These are phyloP conservation scores for Ischnura elegans DNA, from an alignment of 2,888 invertebrate species.

Conservation along the genomic window DNA sequence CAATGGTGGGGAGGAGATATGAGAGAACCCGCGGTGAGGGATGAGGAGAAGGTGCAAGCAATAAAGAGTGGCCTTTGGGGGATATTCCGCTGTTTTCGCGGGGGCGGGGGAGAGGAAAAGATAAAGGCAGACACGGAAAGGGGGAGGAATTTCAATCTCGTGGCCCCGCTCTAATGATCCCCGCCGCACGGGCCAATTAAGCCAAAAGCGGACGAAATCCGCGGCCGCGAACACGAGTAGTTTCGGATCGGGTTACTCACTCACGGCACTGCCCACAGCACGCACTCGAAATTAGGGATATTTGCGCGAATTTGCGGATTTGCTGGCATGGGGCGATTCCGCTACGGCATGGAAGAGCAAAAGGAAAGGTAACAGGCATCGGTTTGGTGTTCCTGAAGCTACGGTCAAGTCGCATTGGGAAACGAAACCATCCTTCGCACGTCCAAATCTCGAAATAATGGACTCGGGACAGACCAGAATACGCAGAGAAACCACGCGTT, in stretches of 20 bases:
- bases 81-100: not conserved
- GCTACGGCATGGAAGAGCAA: not conserved
- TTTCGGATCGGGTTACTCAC: conserved; percentile 3
- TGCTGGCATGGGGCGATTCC: not conserved
- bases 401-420: too few species aligned
- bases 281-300: not conserved
- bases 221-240: not conserved
- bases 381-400: too few species aligned
- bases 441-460: too few species aligned
- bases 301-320: not conserved
- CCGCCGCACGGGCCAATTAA: not conserved
- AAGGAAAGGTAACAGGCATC: too few species aligned
- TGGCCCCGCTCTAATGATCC: not conserved
- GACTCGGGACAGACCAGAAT: too few species aligned
- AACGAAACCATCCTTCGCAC: too few species aligned
- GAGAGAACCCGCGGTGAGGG: not conserved
- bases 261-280: not conserved
- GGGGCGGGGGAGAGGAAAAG: not conserved
- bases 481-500: too few species aligned
- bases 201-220: not conserved
- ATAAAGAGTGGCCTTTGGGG: not conserved
- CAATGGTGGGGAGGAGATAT: too few species aligned
- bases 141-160: not conserved
- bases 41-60: not conserved
- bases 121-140: not conserved